phyloP scores from a whole-genome alignment of 2,797 vertebrate species.

The Margarornis squamiger region DNA sequence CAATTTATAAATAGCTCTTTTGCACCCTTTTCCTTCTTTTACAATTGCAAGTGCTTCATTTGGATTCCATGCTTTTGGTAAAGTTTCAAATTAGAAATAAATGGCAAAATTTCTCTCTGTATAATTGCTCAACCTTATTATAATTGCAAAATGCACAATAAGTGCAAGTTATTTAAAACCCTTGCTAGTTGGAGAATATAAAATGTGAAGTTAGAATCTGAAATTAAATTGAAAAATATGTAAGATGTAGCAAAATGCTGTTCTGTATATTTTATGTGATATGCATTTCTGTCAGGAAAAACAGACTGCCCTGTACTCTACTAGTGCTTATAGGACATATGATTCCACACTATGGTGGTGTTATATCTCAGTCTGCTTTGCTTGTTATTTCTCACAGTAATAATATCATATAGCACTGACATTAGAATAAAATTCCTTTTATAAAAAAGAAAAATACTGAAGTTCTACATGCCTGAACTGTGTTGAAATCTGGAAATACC shows the following conservation, averaged over 20 bases:
- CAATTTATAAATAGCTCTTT: background rate
- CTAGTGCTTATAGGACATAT: background rate
- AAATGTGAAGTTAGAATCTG: background rate
- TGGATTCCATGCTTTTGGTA: background rate
- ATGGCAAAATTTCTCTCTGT: background rate
- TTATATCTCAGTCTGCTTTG: background rate
- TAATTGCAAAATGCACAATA: conserved; percentile 32
- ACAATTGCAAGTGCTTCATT: background rate
- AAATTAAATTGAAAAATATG: background rate
- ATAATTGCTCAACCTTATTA: conserved; percentile 23
- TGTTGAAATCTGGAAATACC: conserved; percentile 19
- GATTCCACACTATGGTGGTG: background rate
- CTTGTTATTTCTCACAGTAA: background rate
- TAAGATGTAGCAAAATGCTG: background rate
- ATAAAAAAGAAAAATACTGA: background rate
- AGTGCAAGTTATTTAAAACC: conserved; percentile 26
- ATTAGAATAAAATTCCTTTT: background rate
- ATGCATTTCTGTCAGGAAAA: background rate
- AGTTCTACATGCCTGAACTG: background rate
- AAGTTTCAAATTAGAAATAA: conserved; percentile 23
- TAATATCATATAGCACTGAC: background rate
- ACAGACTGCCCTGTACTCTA: background rate
- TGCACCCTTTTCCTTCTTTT: background rate
- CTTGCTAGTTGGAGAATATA: background rate
- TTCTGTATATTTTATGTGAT: background rate